Evolutionary conservation across 2,888 invertebrate genomes (phyloP).

Genomic region (Cantharis rufa): DNA sequence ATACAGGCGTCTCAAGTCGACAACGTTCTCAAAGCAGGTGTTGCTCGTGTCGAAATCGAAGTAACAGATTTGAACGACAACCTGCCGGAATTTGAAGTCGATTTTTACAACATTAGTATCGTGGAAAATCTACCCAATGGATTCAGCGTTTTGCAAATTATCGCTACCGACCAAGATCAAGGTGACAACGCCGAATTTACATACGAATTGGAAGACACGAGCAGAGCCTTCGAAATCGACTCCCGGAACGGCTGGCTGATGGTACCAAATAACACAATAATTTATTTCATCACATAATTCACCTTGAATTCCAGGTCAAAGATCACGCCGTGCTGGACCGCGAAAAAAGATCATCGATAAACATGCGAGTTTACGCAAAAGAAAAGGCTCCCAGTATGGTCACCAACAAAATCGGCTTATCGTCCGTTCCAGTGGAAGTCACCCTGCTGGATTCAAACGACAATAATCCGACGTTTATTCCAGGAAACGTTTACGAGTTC

Average conservation of each 20-base stretch:
- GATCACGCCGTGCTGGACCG: slow-evolving; percentile 76
- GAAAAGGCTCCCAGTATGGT: slow-evolving; percentile 75
- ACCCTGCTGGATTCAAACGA: slow-evolving; percentile 88
- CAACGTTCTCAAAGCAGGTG: slow-evolving; percentile 74
- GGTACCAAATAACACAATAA: slow-evolving; percentile 54
- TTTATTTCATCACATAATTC: not conserved
- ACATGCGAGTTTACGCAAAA: slow-evolving; percentile 77
- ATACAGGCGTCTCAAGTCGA: slow-evolving; percentile 80
- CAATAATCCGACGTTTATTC: slow-evolving; percentile 85
- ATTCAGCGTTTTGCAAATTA: slow-evolving; percentile 69
- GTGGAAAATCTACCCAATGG: slow-evolving; percentile 90
- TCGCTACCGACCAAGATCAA: slow-evolving; percentile 81
- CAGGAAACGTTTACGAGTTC: slow-evolving; percentile 83
- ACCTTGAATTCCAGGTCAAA: slow-evolving; percentile 44
- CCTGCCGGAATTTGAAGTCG: slow-evolving; percentile 84
- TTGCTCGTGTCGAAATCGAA: slow-evolving; percentile 75
- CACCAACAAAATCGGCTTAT: slow-evolving; percentile 57
- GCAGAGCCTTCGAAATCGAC: slow-evolving; percentile 80
- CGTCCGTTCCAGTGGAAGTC: slow-evolving; percentile 77
- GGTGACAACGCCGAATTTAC: slow-evolving; percentile 84
- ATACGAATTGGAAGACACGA: slow-evolving; percentile 74
- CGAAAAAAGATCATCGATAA: slow-evolving; percentile 72
- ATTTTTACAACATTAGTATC: slow-evolving; percentile 88
- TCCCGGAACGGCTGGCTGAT: slow-evolving; percentile 84
- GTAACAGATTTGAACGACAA: slow-evolving; percentile 82